A percentile compares a stretch with the other conserved stretches of the same genome.
phyloP scores from a whole-genome alignment of 2,797 vertebrate genomes.

The Gymnothorax reevesii region DNA sequence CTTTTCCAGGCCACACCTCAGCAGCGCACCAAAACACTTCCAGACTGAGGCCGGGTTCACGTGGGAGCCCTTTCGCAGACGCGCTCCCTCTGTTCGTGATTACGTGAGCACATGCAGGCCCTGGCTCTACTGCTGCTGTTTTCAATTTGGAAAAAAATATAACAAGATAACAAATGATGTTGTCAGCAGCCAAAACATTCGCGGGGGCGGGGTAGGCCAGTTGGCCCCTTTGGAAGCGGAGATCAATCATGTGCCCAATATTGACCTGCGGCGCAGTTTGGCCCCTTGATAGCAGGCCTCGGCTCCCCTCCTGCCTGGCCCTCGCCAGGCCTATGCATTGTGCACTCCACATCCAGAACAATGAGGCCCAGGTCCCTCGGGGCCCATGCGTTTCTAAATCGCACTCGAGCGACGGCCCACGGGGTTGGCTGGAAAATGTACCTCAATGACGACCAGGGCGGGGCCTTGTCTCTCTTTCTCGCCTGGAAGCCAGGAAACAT shows the following conservation, averaged over 20 bases:
- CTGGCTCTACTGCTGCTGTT: slow-evolving; percentile 35
- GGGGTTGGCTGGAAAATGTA: slow-evolving; percentile 46
- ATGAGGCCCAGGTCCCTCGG: slow-evolving; percentile 34
- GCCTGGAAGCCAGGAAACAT: slow-evolving; percentile 55
- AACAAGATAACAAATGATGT: slow-evolving; percentile 72
- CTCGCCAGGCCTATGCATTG: slow-evolving; percentile 15
- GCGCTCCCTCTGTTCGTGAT: slow-evolving; percentile 59
- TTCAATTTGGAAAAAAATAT: slow-evolving; percentile 38
- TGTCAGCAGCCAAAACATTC: slow-evolving; percentile 72
- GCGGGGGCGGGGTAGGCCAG: slow-evolving; percentile 48
- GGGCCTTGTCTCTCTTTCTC: slow-evolving; percentile 28
- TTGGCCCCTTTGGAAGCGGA: slow-evolving; percentile 59
- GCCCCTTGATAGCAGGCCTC: not conserved
- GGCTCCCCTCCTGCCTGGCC: not conserved
- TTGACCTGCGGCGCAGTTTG: slow-evolving; percentile 34
- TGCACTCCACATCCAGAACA: slow-evolving; percentile 34
- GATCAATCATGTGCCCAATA: slow-evolving; percentile 53
- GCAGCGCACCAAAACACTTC: slow-evolving; percentile 5
- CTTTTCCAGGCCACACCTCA: not conserved
- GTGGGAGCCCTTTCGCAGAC: slow-evolving; percentile 38
- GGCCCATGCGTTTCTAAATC: slow-evolving; percentile 39
- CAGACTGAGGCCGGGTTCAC: slow-evolving; percentile 37
- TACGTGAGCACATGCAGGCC: slow-evolving; percentile 70
- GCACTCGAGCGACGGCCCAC: slow-evolving; percentile 38
- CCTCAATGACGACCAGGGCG: slow-evolving; percentile 48